A percentile compares a stretch with the other conserved stretches of the same genome.
These are phyloP conservation scores for Myodes glareolus DNA, from an alignment of 2,113 vertebrate species.

Conservation along the genomic window DNA sequence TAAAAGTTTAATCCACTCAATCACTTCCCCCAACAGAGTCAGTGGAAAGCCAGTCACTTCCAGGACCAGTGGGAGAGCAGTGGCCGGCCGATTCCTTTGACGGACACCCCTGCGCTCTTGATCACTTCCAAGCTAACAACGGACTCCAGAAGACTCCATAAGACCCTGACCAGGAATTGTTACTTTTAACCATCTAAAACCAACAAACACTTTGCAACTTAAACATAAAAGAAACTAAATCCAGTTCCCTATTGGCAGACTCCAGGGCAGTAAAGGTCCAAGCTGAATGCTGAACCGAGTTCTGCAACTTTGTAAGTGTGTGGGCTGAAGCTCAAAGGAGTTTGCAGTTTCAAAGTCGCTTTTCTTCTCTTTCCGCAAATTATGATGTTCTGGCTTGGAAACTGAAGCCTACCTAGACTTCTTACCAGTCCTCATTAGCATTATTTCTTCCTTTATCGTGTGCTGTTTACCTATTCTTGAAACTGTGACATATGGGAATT, in stretches of 20 bases:
- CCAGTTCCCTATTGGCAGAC: background rate
- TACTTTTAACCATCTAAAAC: background rate
- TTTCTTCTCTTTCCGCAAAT: conserved; percentile 71
- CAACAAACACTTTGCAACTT: conserved; percentile 6
- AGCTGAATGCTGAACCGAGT: conserved; percentile 3
- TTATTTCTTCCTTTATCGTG: conserved; percentile 82
- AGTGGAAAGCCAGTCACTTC: background rate
- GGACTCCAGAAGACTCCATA: background rate
- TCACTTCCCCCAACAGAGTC: background rate
- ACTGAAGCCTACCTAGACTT: conserved; percentile 75
- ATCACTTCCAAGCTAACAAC: background rate
- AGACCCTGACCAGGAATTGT: conserved; percentile 33
- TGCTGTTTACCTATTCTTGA: conserved; percentile 88
- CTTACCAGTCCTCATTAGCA: conserved; percentile 81
- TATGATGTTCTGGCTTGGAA: conserved; percentile 74
- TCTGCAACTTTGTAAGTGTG: conserved; percentile 27
- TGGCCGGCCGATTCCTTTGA: background rate
- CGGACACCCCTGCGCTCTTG: background rate
- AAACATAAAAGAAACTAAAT: conserved; percentile 30
- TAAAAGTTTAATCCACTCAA: conserved; percentile 8
- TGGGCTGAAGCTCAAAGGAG: conserved; percentile 11
- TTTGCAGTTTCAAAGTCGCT: conserved; percentile 35
- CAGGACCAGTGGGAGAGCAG: conserved; percentile 21
- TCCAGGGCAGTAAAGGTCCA: background rate
- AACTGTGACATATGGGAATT: conserved; percentile 92